Base-by-base conservation (phyloP, 2,888 invertebrate species). In the Spodoptera littoralis region DNA sequence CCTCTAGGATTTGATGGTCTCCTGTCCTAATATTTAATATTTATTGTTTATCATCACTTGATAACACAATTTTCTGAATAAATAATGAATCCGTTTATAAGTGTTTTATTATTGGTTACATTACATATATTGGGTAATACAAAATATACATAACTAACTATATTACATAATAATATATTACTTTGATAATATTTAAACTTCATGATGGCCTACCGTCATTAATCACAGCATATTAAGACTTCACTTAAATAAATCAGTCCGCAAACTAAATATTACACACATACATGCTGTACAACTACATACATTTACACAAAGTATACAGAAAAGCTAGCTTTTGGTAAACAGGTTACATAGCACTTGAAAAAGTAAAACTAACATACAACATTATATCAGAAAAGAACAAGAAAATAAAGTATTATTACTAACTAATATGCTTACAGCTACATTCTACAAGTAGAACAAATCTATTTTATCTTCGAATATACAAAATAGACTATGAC, bases 31-130 rank as follows among this genome's bases (percentile, higher is more conserved):
- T 90, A 90, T 79, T 79, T 74, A 81, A 88, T 90, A 92, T 93
- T 94, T 94, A 94, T 94, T 93, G 93, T 92, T 93, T 92, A 94
- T 92, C 92, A 88, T 84, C 83, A 89, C 83, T 86, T 88, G 94
- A 91, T 93, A 93, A 94, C 93, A 90, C 88, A 91, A 91, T 90
- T 93, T 93, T 92, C 86, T 90, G 86, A 93, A 93, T 93, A 93
- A 94, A 94, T 85, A 84, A 87, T 89, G 84, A 91, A 89, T 89
- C 83, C 82, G 85, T 78, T 72, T 84, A 77, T 66, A 67, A 70
- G 60, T 76, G 68, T 81, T 86, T 80, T 87, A 53, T 72, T 54
- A 68, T 69, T 66, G 6, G 48, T 44, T 61, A 60, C 41, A 71
- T 4, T 45, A 71, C 24, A 49, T 57, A 46, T 44, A 53, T 43